Base-by-base conservation (phyloP, 2,888 invertebrate genomes). In the Lasioglossum morio region DNA sequence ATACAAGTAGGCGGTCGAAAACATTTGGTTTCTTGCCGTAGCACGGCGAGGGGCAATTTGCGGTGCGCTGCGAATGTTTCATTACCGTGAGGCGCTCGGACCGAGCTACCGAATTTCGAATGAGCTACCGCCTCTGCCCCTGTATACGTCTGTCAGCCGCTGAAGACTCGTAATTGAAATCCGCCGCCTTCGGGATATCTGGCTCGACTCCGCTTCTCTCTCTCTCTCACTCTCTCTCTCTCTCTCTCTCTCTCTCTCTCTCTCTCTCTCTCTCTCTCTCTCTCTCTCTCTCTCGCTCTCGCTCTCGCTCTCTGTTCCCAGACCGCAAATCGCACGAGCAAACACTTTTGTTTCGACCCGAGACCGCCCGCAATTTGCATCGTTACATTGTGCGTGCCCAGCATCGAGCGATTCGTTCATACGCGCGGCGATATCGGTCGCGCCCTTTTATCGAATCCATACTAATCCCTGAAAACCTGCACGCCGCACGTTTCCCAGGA, bases 71-170 rank as follows among this genome's bases (percentile, higher is more conserved):
- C 94, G 94, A 94, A 95, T 95, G 94, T 95, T 95, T 95, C 95
- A 95, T 95, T 95, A 95, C 94, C 91, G 87, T 90, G 92, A 92
- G 93, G 92, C 92, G 92, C 92, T 91, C 93, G 87, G 89, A 87
- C 90, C 88, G 91, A 93, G 95, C 95, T 95, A 95, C 95, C 95
- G 95, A 95, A 95, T 95, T 95, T 94, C 93, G 94, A 94, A 95
- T 94, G 94, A 94, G 94, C 94, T 94, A 93, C 90, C 85, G 90
- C 60, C 90, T 81, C 53, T 53, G 85, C 82, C 90, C 83, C 89
- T 86, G 90, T 85, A 37, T 69, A 87, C 89, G 90, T 91, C 92
- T 89, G 91, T 92, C 92, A 90, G 92, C 86, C 89, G 86, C 91
- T 92, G 92, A 92, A 93, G 92, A 93, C 92, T 93, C 93, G 92